phyloP scores from a whole-genome alignment of 64 coral and sea anemone species.

The Cladopsammia gracilis region DNA sequence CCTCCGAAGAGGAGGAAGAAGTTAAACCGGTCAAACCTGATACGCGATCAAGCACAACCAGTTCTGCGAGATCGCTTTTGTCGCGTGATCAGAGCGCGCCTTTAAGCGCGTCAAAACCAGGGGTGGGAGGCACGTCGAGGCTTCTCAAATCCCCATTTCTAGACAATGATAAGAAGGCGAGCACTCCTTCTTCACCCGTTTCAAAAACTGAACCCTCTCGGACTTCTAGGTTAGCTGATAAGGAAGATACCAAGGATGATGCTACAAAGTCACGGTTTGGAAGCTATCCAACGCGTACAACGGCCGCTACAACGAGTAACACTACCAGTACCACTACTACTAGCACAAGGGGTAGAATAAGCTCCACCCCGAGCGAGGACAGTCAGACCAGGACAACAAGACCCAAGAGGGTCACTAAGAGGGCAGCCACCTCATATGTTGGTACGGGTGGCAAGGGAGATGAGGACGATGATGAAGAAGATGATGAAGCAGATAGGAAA shows the following conservation, averaged over 20 bases:
- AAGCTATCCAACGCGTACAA: constrained; percentile 53
- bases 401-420: constrained; percentile 39
- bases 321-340: constrained; percentile 32
- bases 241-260: constrained; percentile 36
- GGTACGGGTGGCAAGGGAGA: constrained; percentile 2
- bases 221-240: constrained; percentile 32
- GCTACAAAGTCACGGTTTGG: constrained; percentile 25
- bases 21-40: constrained; percentile 40
- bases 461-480: constrained; percentile 33
- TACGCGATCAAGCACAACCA: constrained; percentile 23
- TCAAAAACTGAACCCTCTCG: constrained; percentile 66
- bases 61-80: neutral
- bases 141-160: constrained; percentile 45
- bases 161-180: constrained; percentile 64
- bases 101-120: constrained; percentile 6
- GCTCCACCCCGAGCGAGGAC: constrained; percentile 38
- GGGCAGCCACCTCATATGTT: constrained; percentile 47
- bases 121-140: constrained; percentile 24
- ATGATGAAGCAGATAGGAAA: constrained; percentile 38
- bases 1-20: constrained; percentile 57
- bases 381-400: neutral
- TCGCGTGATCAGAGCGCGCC: neutral
- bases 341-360: neutral
- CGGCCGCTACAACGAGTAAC: constrained; percentile 62
- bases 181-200: constrained; percentile 42